Evolutionary conservation across 1,140 invertebrate genomes (phyloP).

Genomic region (Dreissena rostriformis): DNA sequence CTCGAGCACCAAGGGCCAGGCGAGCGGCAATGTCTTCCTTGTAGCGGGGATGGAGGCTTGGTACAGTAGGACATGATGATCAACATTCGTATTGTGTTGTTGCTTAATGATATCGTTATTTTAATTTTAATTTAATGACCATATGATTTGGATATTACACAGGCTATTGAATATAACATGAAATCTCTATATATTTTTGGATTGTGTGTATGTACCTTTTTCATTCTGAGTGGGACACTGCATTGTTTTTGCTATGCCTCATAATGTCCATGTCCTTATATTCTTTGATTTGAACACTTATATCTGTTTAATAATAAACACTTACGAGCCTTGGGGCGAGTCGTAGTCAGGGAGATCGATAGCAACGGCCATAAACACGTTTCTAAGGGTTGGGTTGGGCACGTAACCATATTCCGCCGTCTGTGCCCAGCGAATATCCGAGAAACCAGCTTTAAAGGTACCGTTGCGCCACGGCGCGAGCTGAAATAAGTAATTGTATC

Average conservation of each 20-base stretch:
- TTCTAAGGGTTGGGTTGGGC: conserved; percentile 64
- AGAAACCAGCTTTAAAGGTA: conserved; percentile 33
- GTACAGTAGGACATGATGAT: not conserved
- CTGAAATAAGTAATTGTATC: not conserved
- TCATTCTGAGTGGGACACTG: no score
- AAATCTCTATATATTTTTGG: no score
- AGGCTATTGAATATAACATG: no score
- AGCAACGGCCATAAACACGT: conserved; percentile 71
- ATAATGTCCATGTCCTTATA: not conserved
- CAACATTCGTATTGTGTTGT: no score
- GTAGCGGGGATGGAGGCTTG: conserved; percentile 72
- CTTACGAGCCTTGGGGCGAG: conserved; percentile 64
- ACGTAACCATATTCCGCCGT: conserved; percentile 68
- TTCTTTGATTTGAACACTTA: not conserved
- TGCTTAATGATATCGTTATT: no score
- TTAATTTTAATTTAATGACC: no score
- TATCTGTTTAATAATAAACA: not conserved
- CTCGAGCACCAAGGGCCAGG: conserved; percentile 65
- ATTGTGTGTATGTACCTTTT: no score
- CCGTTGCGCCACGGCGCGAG: not conserved
- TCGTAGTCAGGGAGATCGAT: conserved; percentile 70
- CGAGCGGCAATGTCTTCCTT: conserved; percentile 73
- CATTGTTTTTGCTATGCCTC: not conserved
- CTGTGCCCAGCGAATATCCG: conserved; percentile 71
- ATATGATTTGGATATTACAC: no score